These are phyloP conservation scores for Byasa hedistus DNA, from an alignment of 2,888 invertebrate species.

Conservation along the genomic window DNA sequence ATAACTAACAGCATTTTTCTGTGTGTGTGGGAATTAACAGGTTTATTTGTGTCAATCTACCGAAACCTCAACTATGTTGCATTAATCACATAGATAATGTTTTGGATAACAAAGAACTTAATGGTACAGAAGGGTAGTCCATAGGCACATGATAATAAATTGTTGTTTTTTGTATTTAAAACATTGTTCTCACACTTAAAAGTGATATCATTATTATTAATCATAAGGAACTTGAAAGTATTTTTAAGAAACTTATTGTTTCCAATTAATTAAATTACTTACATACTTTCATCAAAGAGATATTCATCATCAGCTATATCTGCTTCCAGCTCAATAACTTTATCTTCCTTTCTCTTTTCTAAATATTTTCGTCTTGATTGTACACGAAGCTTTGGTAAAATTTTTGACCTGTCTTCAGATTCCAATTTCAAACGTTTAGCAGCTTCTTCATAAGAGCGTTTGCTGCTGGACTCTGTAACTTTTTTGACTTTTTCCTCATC, in stretches of 20 bases:
- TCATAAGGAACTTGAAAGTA: too few species aligned
- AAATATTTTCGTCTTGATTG: constrained; percentile 96
- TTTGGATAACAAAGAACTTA: too few species aligned
- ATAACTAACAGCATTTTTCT: too few species aligned
- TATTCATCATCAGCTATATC: constrained; percentile 98
- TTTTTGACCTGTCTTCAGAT: constrained; percentile 89
- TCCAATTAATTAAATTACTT: constrained; percentile 58
- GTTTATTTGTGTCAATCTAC: too few species aligned
- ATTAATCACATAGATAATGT: too few species aligned
- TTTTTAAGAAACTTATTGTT: background rate
- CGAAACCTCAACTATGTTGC: too few species aligned
- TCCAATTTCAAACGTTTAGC: constrained; percentile 94
- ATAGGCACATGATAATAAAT: too few species aligned
- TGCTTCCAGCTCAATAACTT: constrained; percentile 95
- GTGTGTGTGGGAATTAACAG: too few species aligned
- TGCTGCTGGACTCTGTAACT: constrained; percentile 83
- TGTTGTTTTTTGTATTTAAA: too few species aligned
- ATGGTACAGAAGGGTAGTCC: too few species aligned
- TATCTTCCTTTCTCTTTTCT: constrained; percentile 97
- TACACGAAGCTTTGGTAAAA: constrained; percentile 92
- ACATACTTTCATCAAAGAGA: constrained; percentile 93
- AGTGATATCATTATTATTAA: too few species aligned
- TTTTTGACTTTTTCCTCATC: constrained; percentile 94
- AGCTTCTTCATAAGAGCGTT: constrained; percentile 90
- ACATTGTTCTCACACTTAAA: too few species aligned